phyloP scores from a whole-genome alignment of 2,113 vertebrate genomes.

The Drymodes brunneopygia region DNA sequence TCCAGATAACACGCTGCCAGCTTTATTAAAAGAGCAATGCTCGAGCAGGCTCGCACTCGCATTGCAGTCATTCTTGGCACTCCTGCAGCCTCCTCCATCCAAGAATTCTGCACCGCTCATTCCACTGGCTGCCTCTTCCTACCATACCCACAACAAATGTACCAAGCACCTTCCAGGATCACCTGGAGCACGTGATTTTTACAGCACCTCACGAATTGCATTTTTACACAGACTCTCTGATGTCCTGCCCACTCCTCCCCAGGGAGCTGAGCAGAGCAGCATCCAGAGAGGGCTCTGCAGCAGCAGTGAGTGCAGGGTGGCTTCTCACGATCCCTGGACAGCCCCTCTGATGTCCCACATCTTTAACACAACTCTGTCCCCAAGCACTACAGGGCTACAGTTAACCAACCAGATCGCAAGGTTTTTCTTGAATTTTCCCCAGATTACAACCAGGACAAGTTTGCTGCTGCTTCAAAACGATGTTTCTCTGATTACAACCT shows the following conservation, averaged over 20 bases:
- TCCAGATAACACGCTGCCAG: slow-evolving; percentile 21
- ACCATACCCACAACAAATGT: fast-evolving
- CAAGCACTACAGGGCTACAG: background rate
- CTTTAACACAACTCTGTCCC: background rate
- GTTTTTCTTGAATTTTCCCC: slow-evolving; percentile 13
- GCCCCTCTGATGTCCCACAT: background rate
- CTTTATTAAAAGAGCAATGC: slow-evolving; percentile 9
- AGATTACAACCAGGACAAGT: slow-evolving; percentile 47
- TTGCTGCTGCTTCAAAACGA: slow-evolving; percentile 44
- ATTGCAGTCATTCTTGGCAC: slow-evolving; percentile 39
- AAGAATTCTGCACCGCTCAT: background rate
- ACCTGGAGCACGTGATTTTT: background rate
- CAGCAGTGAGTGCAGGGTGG: background rate
- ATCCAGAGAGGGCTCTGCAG: fast-evolving
- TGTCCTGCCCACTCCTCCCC: background rate
- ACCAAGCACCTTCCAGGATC: background rate
- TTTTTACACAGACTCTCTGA: background rate
- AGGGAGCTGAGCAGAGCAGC: background rate
- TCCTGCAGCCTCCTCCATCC: background rate
- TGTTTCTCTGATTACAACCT: slow-evolving; percentile 64
- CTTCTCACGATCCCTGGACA: background rate
- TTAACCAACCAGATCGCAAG: background rate
- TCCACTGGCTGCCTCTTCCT: background rate
- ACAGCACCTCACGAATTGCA: fast-evolving
- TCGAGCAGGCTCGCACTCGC: background rate